Percentiles rank a stretch among this genome's conserved stretches.
Conservation (phyloP, 2,888 invertebrate genomes). For the Papilio elwesi region DNA sequence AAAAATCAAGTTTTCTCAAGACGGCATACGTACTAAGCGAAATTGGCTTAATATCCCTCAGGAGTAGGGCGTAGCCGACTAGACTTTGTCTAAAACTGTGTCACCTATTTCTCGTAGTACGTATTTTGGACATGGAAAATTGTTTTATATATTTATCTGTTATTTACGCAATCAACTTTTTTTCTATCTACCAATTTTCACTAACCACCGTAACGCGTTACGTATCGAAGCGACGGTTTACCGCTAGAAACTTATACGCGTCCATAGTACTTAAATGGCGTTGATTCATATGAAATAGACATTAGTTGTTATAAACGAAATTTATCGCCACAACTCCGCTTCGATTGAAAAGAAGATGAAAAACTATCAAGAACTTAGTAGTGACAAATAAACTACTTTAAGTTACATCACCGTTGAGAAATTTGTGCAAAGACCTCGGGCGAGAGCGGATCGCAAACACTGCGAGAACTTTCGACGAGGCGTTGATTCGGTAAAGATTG, state of each 20-base stretch:
- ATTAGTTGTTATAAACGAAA: not conserved
- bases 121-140: no score
- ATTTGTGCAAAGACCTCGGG: conserved; percentile 5
- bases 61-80: not conserved
- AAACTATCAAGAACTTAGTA: conserved; percentile 1
- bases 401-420: conserved; percentile 15
- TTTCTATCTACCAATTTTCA: no score
- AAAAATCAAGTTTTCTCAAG: conserved; percentile 4
- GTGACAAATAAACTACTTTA: conserved; percentile 10
- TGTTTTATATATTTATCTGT: no score
- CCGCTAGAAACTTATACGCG: no score
- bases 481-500: conserved; percentile 21
- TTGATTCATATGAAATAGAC: not conserved
- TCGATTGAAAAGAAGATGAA: not conserved
- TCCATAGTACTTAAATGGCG: no score
- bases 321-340: no score
- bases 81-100: not conserved
- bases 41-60: conserved; percentile 17
- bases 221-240: no score
- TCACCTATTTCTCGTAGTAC: not conserved
- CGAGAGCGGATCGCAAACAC: conserved; percentile 11
- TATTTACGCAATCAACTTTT: no score
- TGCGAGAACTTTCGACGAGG: conserved; percentile 7
- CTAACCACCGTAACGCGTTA: no score
- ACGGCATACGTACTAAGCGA: not conserved